A percentile compares a stretch with the other conserved stretches of the same genome.
Conservation (phyloP, 2,797 vertebrate genomes). For the Discoglossus pictus region DNA sequence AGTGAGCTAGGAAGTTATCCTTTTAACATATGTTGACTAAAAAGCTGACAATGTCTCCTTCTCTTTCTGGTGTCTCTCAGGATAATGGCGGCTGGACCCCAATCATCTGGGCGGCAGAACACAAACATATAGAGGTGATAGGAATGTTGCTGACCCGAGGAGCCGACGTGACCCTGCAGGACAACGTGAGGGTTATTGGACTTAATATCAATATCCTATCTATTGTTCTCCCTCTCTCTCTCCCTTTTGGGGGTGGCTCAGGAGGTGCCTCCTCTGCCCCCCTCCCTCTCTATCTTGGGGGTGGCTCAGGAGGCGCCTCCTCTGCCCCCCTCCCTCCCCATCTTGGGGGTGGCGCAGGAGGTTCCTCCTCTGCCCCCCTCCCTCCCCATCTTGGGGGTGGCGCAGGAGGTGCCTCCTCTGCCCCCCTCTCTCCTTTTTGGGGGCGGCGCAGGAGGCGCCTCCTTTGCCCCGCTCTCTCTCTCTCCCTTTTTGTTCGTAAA, state of each 20-base stretch:
- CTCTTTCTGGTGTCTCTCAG: slow-evolving; percentile 56
- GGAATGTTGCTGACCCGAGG: slow-evolving; percentile 85
- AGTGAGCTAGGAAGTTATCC: too few species aligned
- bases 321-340: neutral
- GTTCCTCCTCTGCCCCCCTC: neutral
- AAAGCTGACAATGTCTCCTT: neutral
- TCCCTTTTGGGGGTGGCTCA: too few species aligned
- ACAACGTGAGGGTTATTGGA: slow-evolving; percentile 73
- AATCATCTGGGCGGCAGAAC: slow-evolving; percentile 93
- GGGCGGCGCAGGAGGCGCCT: neutral
- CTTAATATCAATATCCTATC: neutral
- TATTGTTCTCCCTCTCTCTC: neutral
- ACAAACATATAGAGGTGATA: slow-evolving; percentile 87
- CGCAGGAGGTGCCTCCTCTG: neutral
- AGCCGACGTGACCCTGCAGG: slow-evolving; percentile 84
- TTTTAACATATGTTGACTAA: neutral
- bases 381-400: neutral
- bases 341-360: too few species aligned
- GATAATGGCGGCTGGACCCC: slow-evolving; percentile 93
- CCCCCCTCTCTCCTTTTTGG: neutral
- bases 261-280: neutral
- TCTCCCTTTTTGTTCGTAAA: too few species aligned
- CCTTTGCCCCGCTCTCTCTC: neutral
- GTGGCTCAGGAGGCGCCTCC: neutral
- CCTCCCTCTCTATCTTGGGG: neutral